Evolutionary conservation across 2,797 vertebrate species (phyloP).

Genomic region (Protosalanx chinensis): DNA sequence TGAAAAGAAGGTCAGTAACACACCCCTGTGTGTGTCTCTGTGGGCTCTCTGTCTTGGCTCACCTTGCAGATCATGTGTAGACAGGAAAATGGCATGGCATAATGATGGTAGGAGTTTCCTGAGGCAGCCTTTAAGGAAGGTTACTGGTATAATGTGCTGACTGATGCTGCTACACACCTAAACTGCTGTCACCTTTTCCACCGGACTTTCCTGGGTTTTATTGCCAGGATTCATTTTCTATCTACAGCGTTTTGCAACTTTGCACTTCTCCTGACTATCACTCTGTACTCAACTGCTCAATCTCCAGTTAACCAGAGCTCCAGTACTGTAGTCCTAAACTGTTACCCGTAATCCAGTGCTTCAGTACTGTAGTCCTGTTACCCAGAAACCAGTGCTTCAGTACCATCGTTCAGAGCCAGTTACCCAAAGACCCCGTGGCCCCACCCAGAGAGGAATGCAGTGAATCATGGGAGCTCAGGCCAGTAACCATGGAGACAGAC

Average conservation of each 20-base stretch:
- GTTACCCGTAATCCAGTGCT: too few relatives aligned
- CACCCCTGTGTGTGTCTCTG: neutral
- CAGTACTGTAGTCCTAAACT: too few relatives aligned
- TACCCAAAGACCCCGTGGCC: neutral
- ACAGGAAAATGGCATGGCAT: neutral
- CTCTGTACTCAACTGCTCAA: too few relatives aligned
- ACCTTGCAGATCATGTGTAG: neutral
- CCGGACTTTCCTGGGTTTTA: too few relatives aligned
- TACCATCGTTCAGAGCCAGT: neutral
- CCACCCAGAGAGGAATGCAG: slow-evolving; percentile 52
- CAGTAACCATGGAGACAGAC: slow-evolving; percentile 36
- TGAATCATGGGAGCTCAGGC: slow-evolving; percentile 51
- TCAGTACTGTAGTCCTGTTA: too few relatives aligned
- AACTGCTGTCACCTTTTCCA: too few relatives aligned
- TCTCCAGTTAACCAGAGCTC: too few relatives aligned
- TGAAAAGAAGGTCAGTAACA: slow-evolving; percentile 1
- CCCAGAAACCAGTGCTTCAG: too few relatives aligned
- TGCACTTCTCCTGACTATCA: neutral
- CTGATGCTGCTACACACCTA: too few relatives aligned
- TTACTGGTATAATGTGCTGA: too few relatives aligned
- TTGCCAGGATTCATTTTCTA: neutral
- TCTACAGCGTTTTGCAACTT: neutral
- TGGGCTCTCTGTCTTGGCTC: neutral
- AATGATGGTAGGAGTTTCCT: too few relatives aligned
- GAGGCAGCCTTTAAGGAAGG: too few relatives aligned